Evolutionary conservation across 2,888 invertebrate species (phyloP), one percentile per base, ranked within the genome.

Genomic region (Limnephilus rhombicus): DNA sequence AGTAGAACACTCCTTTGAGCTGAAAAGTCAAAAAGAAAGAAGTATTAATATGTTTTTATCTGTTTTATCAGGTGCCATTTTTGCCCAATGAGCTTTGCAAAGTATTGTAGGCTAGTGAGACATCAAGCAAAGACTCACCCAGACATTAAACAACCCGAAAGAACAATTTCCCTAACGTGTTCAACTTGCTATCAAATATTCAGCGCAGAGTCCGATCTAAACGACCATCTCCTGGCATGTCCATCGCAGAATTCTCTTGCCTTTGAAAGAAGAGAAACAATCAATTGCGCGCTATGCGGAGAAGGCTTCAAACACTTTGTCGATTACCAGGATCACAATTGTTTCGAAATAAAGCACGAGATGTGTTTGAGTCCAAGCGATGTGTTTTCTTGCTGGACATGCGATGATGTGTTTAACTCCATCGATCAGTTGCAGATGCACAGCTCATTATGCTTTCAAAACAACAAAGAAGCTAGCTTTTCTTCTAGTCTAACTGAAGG

Each of bases 21-120:
- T 11, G 12, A 45, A 12, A 45, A 45, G 45, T 2, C 12, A 45
- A 45, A 45, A 45, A 45, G 11, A 45, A 41, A 45, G 45, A 45
- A 45, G 45, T 18, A 53, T 53, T 18, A 53, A 53, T 53, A 53
- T 53, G 18, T 24, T 68, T n/a, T 85, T 41, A 41, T 41, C 37
- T 85, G 24, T 18, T 85, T 85, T 37, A 37, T 37, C n/a, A 85
- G 85, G 41, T 85, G 85, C 41, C 85, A n/a, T n/a, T 85, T 41
- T 41, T 85, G 85, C 37, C 41, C 85, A 34, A 85, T n/a, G 85
- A 85, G 85, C n/a, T 85, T 85, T 41, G 41, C 85, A n/a, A 85
- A 85, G 37, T n/a, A n/a, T 41, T 37, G 85, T 45, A 34, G 85
- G 37, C 18, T 85, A 2, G 37, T 41, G 37, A 41, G 37, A 37